These are phyloP conservation scores for Ranitomeya imitator DNA, from an alignment of 2,113 vertebrate species.

Conservation along the genomic window DNA sequence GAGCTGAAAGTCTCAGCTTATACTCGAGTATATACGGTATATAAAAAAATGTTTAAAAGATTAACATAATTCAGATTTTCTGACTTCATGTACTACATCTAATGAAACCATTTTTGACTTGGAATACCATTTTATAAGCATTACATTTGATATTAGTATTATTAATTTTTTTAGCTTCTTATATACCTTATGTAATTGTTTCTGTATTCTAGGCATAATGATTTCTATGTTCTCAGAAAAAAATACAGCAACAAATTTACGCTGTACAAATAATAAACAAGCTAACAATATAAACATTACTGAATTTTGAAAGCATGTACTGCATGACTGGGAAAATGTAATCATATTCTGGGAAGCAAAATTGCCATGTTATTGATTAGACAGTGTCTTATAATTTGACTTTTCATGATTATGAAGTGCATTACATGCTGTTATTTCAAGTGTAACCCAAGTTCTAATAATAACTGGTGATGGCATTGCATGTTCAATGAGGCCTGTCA, in stretches of 20 bases:
- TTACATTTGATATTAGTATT: too few relatives aligned
- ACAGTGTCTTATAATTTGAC: constrained; percentile 32
- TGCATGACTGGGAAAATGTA: background rate
- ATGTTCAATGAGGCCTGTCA: constrained; percentile 22
- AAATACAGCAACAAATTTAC: background rate
- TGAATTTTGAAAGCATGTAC: background rate
- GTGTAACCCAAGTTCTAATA: constrained; percentile 31
- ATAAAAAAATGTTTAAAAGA: too few relatives aligned
- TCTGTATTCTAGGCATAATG: background rate
- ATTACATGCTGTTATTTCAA: constrained; percentile 28
- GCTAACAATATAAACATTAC: background rate
- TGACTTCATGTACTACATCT: too few relatives aligned
- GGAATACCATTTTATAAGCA: too few relatives aligned
- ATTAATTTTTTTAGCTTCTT: background rate
- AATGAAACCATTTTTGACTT: too few relatives aligned
- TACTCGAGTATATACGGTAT: too few relatives aligned
- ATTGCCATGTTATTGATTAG: constrained; percentile 37
- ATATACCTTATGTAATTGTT: background rate
- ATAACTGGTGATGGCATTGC: constrained; percentile 35
- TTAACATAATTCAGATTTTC: too few relatives aligned
- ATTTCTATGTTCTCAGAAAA: background rate
- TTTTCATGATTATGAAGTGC: constrained; percentile 43
- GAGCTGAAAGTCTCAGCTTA: too few relatives aligned
- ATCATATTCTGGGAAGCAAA: background rate
- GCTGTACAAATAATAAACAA: background rate